Conservation (phyloP, 2,888 invertebrate genomes). For the Drosophila siamana region DNA sequence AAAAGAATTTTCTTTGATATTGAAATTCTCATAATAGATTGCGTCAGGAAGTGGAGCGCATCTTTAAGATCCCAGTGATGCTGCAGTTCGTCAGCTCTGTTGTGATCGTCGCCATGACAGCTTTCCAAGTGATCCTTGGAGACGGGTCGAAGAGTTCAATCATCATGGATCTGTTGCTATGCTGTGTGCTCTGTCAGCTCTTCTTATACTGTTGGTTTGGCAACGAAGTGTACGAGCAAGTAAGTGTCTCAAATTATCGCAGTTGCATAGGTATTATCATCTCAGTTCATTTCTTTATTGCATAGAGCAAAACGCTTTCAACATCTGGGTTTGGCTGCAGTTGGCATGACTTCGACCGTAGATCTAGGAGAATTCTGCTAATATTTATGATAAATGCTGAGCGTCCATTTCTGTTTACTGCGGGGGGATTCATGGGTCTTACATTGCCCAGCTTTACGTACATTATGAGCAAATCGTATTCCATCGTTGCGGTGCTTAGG, state of each 20-base stretch:
- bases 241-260: not conserved
- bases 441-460: slow-evolving; percentile 72
- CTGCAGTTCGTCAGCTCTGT: slow-evolving; percentile 74
- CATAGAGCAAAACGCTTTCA: slow-evolving; percentile 71
- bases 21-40: slow-evolving; percentile 48
- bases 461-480: slow-evolving; percentile 76
- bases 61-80: slow-evolving; percentile 68
- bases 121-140: slow-evolving; percentile 71
- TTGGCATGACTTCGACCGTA: slow-evolving; percentile 68
- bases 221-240: slow-evolving; percentile 72
- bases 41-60: slow-evolving; percentile 62
- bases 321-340: slow-evolving; percentile 64
- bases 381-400: slow-evolving; percentile 60
- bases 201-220: slow-evolving; percentile 79
- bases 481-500: slow-evolving; percentile 71
- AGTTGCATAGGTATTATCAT: not conserved
- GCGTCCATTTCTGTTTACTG: slow-evolving; percentile 68
- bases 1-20: not conserved
- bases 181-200: slow-evolving; percentile 72
- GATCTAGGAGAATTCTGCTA: slow-evolving; percentile 60
- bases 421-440: slow-evolving; percentile 71
- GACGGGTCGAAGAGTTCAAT: slow-evolving; percentile 55
- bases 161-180: slow-evolving; percentile 70
- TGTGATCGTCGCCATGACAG: slow-evolving; percentile 72
- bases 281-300: not conserved